A percentile compares a stretch with the other conserved stretches of the same genome.
Conservation (phyloP, 2,888 invertebrate species). For the Hypena proboscidalis region DNA sequence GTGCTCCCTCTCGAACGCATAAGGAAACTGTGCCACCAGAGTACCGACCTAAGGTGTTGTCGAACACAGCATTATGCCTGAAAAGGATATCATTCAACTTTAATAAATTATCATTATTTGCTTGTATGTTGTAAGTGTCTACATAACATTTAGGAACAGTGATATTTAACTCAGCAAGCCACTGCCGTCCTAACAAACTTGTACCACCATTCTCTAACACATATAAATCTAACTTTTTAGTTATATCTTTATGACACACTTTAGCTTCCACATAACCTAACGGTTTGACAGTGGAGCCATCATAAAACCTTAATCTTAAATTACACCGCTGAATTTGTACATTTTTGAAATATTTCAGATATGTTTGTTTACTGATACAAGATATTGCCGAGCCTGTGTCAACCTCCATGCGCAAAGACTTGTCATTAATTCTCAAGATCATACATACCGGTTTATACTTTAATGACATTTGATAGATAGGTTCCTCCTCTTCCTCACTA, state of each 20-base stretch:
- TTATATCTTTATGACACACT: neutral
- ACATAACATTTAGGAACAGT: too few relatives aligned
- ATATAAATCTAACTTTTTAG: neutral
- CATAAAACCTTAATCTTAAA: too few relatives aligned
- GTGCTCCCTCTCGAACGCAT: conserved; percentile 29
- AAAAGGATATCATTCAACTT: neutral
- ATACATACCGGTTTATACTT: too few relatives aligned
- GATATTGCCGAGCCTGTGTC: too few relatives aligned
- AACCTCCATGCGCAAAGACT: too few relatives aligned
- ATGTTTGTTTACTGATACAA: too few relatives aligned
- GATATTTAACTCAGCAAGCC: neutral
- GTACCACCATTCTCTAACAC: neutral
- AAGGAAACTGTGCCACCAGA: conserved; percentile 29
- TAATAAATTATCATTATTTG: neutral
- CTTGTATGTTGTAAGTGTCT: neutral
- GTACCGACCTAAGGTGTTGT: conserved; percentile 21
- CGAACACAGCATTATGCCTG: conserved; percentile 24
- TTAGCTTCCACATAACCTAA: neutral
- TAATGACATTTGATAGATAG: too few relatives aligned
- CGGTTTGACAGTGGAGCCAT: neutral
- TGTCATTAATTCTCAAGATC: too few relatives aligned
- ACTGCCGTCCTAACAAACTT: neutral
- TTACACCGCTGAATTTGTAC: too few relatives aligned
- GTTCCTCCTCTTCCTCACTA: too few relatives aligned
- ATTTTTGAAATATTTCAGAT: too few relatives aligned